phyloP scores from a whole-genome alignment of 1,140 invertebrate genomes.

The Bombus sylvicola region DNA sequence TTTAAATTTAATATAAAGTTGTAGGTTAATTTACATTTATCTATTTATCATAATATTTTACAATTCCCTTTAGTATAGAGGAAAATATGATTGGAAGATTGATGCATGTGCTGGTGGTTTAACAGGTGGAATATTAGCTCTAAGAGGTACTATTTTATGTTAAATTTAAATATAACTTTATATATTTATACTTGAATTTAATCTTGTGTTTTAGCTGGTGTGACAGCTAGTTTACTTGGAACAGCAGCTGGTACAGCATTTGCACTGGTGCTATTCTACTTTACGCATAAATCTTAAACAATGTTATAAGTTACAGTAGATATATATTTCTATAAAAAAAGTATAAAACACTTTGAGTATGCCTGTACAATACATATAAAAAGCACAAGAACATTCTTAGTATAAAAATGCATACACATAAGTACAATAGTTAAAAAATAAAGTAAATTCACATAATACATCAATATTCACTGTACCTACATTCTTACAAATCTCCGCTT shows the following conservation, averaged over 20 bases:
- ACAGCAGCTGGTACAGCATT: conserved; percentile 98
- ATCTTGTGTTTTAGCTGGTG: conserved; percentile 88
- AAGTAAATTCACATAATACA: conserved; percentile 53
- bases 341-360: conserved; percentile 61
- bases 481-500: neutral
- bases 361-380: conserved; percentile 56
- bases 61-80: conserved; percentile 88
- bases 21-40: conserved; percentile 17
- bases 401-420: conserved; percentile 62
- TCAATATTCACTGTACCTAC: conserved; percentile 25
- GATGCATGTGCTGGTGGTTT: conserved; percentile 96
- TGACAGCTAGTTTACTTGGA: conserved; percentile 95
- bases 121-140: conserved; percentile 96
- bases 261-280: no score
- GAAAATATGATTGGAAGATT: conserved; percentile 98
- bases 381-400: conserved; percentile 43
- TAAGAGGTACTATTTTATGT: conserved; percentile 88
- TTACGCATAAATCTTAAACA: conserved; percentile 82
- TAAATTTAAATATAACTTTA: conserved; percentile 1
- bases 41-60: conserved; percentile 38
- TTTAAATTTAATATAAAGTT: conserved; percentile 26
- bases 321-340: conserved; percentile 70
- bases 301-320: conserved; percentile 54
- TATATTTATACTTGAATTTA: conserved; percentile 17
- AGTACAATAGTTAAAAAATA: conserved; percentile 58